A percentile compares a stretch with the other conserved stretches of the same genome.
Evolutionary conservation across 2,797 vertebrate species (phyloP).

Genomic region (Lithobates sylvaticus): DNA sequence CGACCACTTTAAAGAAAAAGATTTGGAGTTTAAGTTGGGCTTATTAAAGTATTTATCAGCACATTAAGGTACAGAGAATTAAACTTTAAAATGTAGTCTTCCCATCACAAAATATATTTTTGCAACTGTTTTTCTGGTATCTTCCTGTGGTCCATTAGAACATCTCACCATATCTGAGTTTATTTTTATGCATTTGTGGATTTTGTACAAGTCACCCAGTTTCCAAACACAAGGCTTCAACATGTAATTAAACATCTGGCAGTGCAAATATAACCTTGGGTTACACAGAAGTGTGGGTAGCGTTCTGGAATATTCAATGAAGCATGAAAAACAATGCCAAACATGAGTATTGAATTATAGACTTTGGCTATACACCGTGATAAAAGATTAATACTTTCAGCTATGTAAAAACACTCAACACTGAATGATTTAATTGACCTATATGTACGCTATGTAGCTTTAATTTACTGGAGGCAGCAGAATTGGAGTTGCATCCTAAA

Average conservation of each 20-base stretch:
- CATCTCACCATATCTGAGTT: neutral
- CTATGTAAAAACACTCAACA: neutral
- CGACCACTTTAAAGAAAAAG: too few species aligned
- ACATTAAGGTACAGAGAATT: too few species aligned
- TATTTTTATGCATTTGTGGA: constrained; percentile 3
- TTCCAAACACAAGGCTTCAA: constrained; percentile 51
- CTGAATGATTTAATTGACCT: neutral
- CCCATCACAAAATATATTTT: neutral
- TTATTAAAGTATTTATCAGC: neutral
- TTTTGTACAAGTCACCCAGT: constrained; percentile 13
- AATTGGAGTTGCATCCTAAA: neutral
- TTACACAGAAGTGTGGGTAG: constrained; percentile 47
- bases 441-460: neutral
- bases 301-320: constrained; percentile 35
- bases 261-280: constrained; percentile 39
- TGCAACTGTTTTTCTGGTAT: neutral
- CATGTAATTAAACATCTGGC: constrained; percentile 57
- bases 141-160: neutral
- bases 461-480: neutral
- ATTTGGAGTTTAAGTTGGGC: neutral
- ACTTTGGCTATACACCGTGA: neutral
- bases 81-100: too few species aligned
- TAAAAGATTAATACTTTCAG: constrained; percentile 24
- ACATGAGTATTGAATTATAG: constrained; percentile 36
- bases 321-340: constrained; percentile 19